Evolutionary conservation across 1,140 invertebrate species (phyloP), one percentile per base, ranked within the genome.

Genomic region (Aphelenchoides avenae): DNA sequence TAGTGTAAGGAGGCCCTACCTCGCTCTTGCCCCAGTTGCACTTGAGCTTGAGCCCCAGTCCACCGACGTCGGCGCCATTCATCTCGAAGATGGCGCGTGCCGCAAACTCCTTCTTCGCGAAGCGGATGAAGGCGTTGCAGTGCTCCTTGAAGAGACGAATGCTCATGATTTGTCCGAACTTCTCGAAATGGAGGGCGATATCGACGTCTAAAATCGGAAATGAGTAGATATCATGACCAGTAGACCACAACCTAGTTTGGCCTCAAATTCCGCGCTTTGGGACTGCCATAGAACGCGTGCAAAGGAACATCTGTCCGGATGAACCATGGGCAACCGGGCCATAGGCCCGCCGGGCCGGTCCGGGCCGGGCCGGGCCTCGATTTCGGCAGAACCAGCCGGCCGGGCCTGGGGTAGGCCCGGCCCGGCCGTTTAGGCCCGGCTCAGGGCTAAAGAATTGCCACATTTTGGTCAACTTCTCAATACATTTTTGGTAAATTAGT

Each of bases 141-240:
- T 97, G 96, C 75, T 96, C 91, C 81, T 95, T 96, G 83, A 98
- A 98, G 57, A 96, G 90, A 64, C 93, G 83, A 74, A 98, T 91
- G 84, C 97, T 92, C 80, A 94, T 90, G 70, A 97, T 96, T 62
- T 86, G 85, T 68, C 93, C 93, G 79, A 89, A 96, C 36, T 86
- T 86, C 68, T 86, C 84, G 81, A 97, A 97, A 31, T 89, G 91
- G 82, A 93, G 91, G 81, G 92, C 89, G 83, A 98, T 88, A 66
- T 95, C 83, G 72, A 96, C 92, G 79, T 97, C 93, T 74, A 42
- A 46, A 67, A 67, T 33, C 13, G 29, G 3, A 9, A n/a, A n/a
- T n/a, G n/a, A n/a, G n/a, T n/a, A n/a, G n/a, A n/a, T n/a, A n/a
- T n/a, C n/a, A n/a, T n/a, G n/a, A 59, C 6, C 1, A 0, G 7